Evolutionary conservation across 64 coral and sea anemone species (phyloP), one percentile per base, ranked within the genome.

Genomic region (Catalaphyllia jardinei): DNA sequence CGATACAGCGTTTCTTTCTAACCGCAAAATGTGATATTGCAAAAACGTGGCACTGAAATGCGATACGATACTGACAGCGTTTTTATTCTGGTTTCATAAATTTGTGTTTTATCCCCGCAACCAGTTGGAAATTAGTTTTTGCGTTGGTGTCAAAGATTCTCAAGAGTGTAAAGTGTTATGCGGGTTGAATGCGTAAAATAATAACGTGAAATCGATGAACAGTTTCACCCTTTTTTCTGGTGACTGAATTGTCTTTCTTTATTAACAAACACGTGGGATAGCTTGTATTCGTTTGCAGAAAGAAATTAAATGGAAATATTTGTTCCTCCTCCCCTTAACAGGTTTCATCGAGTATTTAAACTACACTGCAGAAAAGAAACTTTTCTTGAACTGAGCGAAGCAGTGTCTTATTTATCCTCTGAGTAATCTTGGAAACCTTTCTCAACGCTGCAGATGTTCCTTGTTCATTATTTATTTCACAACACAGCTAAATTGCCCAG

Each of bases 11-110:
- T 85, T 51, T 85, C 81, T 85, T 71, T 50, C 81, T 28, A 85
- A 85, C 81, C 81, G 38, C 81, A 85, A 71, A 71, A 85, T 85
- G 11, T 85, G 81, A 85, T 85, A 85, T 85, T 71, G 19, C n/a
- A 28, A 85, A 85, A 85, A 85, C 81, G 81, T 85, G 81, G 62
- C 62, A 16, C 8, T 24, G 81, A 69, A 71, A 85, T 24, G 7
- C 51, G 81, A 85, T 85, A 50, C 81, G 10, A 39, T 22, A 67
- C 63, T 18, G 35, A 22, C 46, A 42, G 62, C 62, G 31, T 38
- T 83, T 83, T 71, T 19, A 1, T 67, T 14, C 60, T 83, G 12
- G 18, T 62, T 65, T 31, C 7, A 9, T 4, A 10, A 71, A 22
- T 57, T 67, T 83, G 30, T 29, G 61, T 85, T 71, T 77, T 29